Conservation (phyloP, 2,797 vertebrate species). For the Gambelia wislizenii region DNA sequence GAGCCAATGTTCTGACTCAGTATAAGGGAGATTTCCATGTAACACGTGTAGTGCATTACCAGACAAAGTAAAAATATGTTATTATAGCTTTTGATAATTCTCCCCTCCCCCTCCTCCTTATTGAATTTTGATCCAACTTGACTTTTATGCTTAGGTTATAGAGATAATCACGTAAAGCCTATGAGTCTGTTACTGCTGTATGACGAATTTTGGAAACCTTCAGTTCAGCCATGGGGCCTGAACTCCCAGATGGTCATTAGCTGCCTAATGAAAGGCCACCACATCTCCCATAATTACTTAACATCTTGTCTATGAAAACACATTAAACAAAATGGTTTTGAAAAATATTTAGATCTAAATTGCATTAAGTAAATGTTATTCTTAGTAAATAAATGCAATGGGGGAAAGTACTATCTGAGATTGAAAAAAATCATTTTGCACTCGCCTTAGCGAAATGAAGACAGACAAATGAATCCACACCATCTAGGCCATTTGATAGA, state of each 20-base stretch:
- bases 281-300: slow-evolving; percentile 84
- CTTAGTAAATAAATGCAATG: slow-evolving; percentile 79
- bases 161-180: slow-evolving; percentile 72
- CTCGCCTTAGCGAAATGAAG: slow-evolving; percentile 46
- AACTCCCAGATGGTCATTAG: slow-evolving; percentile 78
- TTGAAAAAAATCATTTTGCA: slow-evolving; percentile 67
- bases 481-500: slow-evolving; percentile 65
- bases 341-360: slow-evolving; percentile 85
- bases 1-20: background rate
- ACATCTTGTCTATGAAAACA: slow-evolving; percentile 82
- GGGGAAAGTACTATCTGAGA: slow-evolving; percentile 68
- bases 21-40: slow-evolving; percentile 62
- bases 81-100: background rate
- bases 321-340: slow-evolving; percentile 85
- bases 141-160: slow-evolving; percentile 70
- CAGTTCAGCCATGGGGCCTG: slow-evolving; percentile 63
- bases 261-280: slow-evolving; percentile 78
- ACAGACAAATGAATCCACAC: slow-evolving; percentile 52
- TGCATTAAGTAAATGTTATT: slow-evolving; percentile 79
- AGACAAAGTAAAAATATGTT: background rate
- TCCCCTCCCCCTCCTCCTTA: background rate
- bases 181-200: slow-evolving; percentile 68
- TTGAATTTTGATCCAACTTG: slow-evolving; percentile 63
- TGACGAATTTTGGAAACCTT: slow-evolving; percentile 75
- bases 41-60: slow-evolving; percentile 61